phyloP scores from a whole-genome alignment of 2,888 invertebrate species.

The Cheilosia variabilis region DNA sequence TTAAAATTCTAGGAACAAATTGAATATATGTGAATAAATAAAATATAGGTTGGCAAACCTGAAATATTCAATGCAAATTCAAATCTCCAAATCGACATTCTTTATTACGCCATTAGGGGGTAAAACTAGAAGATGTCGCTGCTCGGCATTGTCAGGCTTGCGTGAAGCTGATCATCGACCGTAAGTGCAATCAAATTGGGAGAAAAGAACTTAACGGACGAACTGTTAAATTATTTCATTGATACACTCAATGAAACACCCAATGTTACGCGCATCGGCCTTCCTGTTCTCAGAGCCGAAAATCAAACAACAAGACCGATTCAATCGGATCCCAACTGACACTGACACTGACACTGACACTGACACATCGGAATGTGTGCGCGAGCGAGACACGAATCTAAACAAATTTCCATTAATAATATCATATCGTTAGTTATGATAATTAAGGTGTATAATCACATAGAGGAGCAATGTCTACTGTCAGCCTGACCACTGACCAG shows the following conservation, averaged over 20 bases:
- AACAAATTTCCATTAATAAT: conserved; percentile 74
- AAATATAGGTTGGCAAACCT: too few species aligned
- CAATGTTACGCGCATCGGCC: conserved; percentile 72
- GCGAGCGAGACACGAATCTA: conserved; percentile 47
- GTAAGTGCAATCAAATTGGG: conserved; percentile 22
- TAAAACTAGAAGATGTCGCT: conserved; percentile 31
- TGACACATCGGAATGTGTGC: conserved; percentile 55
- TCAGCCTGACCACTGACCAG: conserved; percentile 72
- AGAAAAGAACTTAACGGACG: conserved; percentile 45
- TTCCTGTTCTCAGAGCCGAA: conserved; percentile 43
- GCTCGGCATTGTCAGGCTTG: conserved; percentile 22
- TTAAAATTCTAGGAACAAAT: too few species aligned
- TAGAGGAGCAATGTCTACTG: conserved; percentile 54
- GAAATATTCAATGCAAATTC: conserved; percentile 37
- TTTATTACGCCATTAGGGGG: conserved; percentile 23
- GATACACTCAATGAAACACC: conserved; percentile 72
- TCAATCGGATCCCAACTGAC: background rate
- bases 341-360: background rate
- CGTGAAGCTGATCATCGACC: conserved; percentile 21
- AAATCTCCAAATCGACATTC: conserved; percentile 45
- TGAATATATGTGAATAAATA: too few species aligned
- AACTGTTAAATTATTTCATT: conserved; percentile 67
- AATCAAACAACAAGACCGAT: conserved; percentile 55
- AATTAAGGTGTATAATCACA: conserved; percentile 75
- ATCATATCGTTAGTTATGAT: conserved; percentile 76